Evolutionary conservation across 2,888 invertebrate genomes (phyloP), one percentile per base, ranked within the genome.

Genomic region (Meghimatium bilineatum): DNA sequence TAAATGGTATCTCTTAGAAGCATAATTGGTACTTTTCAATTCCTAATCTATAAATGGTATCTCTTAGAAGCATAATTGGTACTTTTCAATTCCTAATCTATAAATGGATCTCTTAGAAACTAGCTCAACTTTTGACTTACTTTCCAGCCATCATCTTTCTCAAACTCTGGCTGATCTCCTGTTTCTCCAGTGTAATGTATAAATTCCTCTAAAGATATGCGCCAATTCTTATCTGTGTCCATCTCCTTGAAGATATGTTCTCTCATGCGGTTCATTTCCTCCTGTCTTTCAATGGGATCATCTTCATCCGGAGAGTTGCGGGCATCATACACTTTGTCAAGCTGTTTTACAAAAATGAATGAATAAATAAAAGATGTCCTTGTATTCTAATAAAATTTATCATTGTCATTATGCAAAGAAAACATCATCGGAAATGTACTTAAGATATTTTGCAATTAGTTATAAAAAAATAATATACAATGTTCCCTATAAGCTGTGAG

Each of bases 201-300:
- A 92, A 99, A 99, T 94, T 99, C 99, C 56, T 96, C 94, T 17
- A 90, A 38, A 67, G 91, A 90, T 85, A 99, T 97, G 76, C 99
- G 95, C 0, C 96, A 96, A 92, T 99, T 99, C 75, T 95, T 95
- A 93, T 99, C 97, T 38, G 95, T 95, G 93, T 99, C 99, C 81
- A 97, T 91, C 87, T 99, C 98, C 82, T 95, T 95, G 93, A 98
- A 97, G 1, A 99, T 97, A 92, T 98, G 98, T 92, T 99, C 99
- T 17, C 99, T 95, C 99, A 99, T 99, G 56, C 99, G 95, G 93
- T 98, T 97, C 97, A 99, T 98, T 94, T 99, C 99, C 94, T 99
- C 99, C 2, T 96, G 96, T 87, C 93, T 89, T 89, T 95, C 94
- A 79, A 92, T 95, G 94, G 97, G 95, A 93, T 99, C 99, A 92